Evolutionary conservation across 2,888 invertebrate species (phyloP), one percentile per base, ranked within the genome.

Genomic region (Scaptodrosophila latifasciaeformis): DNA sequence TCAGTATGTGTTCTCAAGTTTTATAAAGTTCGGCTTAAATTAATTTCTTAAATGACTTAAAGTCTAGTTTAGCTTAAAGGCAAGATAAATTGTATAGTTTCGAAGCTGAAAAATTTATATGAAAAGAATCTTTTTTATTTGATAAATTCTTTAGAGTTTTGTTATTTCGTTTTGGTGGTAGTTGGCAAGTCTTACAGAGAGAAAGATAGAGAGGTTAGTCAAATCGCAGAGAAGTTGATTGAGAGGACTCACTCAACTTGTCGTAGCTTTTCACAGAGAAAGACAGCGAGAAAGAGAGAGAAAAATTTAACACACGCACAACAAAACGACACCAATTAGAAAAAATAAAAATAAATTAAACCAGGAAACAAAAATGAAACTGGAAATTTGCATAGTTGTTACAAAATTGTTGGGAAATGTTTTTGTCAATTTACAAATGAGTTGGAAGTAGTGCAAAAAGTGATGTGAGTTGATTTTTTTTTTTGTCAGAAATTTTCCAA

Each of bases 271-370:
- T 5, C 24, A 24, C 35, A 19, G 19, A 49, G 37, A 42, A 35
- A 24, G 24, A 24, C 10, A 37, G 37, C 13, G 37, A 37, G 7
- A 65, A 47, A 75, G 43, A 79, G 71, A 76, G 81, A 61, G 81
- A 76, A 76, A 81, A 76, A 81, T 62, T 76, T 76, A 74, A 76
- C 81, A 76, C 81, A 81, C 76, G 62, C 64, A 81, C 24, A 43
- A 63, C 67, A 64, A 55, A 72, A 75, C 81, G 62, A 76, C 80
- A 76, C 70, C 81, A 79, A 76, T 76, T 68, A 63, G 58, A 51
- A 49, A 47, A 27, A 44, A 44, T 40, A 24, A 34, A 37, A 46
- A 49, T 6, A 35, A 62, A 51, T 24, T 13, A 29, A 57, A 63
- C 44, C 35, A 59, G 37, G 13, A 47, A 49, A 31, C 17, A 29